phyloP scores from a whole-genome alignment of 2,113 vertebrate genomes.

The Zingel zingel region DNA sequence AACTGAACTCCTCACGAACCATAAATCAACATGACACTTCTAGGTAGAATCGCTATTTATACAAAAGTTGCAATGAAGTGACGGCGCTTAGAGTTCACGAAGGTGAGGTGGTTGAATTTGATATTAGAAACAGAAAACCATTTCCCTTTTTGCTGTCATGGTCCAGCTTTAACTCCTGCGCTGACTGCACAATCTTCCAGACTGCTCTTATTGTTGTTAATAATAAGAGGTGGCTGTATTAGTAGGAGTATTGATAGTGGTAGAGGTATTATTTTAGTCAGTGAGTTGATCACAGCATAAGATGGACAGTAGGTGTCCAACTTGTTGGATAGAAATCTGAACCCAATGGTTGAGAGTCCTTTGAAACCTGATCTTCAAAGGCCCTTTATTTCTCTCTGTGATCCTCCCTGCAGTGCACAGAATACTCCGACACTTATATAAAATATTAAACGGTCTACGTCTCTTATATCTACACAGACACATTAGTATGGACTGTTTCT shows the following conservation, averaged over 20 bases:
- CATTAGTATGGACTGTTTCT: neutral
- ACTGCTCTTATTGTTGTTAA: neutral
- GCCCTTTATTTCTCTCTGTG: neutral
- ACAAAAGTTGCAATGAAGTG: conserved; percentile 29
- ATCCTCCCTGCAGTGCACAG: conserved; percentile 2
- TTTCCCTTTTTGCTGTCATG: neutral
- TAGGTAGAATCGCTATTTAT: conserved; percentile 66
- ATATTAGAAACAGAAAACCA: neutral
- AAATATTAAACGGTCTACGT: neutral
- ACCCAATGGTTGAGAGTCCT: neutral
- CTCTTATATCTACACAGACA: neutral
- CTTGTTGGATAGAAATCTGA: conserved; percentile 19
- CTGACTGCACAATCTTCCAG: neutral
- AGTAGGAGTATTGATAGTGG: neutral
- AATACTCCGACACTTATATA: neutral
- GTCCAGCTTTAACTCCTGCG: neutral
- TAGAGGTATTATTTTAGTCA: neutral
- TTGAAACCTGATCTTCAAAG: conserved; percentile 54
- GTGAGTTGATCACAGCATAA: neutral
- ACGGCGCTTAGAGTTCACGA: conserved; percentile 29
- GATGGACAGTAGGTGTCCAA: neutral
- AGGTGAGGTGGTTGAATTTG: conserved; percentile 6
- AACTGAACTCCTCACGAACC: conserved; percentile 32
- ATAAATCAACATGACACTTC: conserved; percentile 66
- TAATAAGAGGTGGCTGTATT: too few relatives aligned